These are phyloP conservation scores for Chunga burmeisteri DNA, from an alignment of 2,113 vertebrate species.

Conservation along the genomic window DNA sequence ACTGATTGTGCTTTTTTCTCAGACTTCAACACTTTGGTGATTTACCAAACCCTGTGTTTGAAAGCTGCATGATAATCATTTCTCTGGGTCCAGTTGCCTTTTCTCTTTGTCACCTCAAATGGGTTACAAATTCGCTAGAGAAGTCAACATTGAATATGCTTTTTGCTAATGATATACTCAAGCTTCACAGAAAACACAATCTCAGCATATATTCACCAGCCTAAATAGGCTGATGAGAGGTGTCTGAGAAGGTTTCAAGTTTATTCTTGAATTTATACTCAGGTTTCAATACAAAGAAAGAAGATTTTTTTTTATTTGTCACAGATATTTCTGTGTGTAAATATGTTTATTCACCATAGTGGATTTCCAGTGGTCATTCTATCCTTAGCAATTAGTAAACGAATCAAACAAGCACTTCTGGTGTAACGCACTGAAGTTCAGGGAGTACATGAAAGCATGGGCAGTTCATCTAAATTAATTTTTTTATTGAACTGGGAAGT, in stretches of 20 bases:
- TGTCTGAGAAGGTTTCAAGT: neutral
- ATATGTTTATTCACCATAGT: neutral
- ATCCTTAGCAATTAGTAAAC: neutral
- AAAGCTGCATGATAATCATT: neutral
- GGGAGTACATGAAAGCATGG: neutral
- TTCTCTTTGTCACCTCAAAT: neutral
- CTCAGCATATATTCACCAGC: neutral
- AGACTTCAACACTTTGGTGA: neutral
- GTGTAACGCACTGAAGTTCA: neutral
- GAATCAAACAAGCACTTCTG: neutral
- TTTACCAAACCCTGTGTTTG: neutral
- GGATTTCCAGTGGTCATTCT: neutral
- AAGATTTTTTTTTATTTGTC: neutral
- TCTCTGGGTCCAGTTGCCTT: neutral
- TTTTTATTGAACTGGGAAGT: neutral
- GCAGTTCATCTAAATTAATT: neutral
- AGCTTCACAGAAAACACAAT: neutral
- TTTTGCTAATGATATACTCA: neutral
- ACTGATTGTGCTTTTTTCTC: neutral
- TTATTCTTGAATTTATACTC: neutral
- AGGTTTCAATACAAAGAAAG: neutral
- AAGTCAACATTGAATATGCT: neutral
- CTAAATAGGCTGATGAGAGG: neutral
- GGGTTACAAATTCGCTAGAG: neutral
- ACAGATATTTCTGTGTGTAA: neutral